phyloP scores from a whole-genome alignment of 2,888 invertebrate genomes.

The Dasysyrphus albostriatus region DNA sequence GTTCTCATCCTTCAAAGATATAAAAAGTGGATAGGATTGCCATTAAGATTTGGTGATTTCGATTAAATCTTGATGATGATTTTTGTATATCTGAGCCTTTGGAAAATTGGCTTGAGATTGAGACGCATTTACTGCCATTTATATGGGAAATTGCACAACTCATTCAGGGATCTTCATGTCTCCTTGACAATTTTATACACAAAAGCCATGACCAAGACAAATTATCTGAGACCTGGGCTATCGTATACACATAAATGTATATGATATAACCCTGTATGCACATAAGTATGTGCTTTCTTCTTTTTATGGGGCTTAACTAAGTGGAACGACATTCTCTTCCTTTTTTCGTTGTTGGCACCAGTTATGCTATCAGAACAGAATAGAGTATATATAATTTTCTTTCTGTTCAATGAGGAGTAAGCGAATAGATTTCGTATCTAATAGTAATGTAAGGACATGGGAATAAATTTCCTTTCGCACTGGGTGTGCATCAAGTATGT shows the following conservation, averaged over 20 bases:
- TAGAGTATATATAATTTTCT: slow-evolving; percentile 59
- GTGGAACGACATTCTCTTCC: slow-evolving; percentile 64
- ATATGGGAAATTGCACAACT: slow-evolving; percentile 73
- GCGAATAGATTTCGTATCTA: slow-evolving; percentile 56
- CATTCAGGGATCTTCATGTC: slow-evolving; percentile 61
- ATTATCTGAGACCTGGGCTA: slow-evolving; percentile 55
- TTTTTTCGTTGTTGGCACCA: slow-evolving; percentile 44
- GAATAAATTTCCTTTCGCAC: slow-evolving; percentile 59
- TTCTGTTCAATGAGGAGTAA: slow-evolving; percentile 49
- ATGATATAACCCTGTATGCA: slow-evolving; percentile 11
- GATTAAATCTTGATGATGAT: slow-evolving; percentile 71
- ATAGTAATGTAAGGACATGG: slow-evolving; percentile 67
- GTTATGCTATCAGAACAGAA: slow-evolving; percentile 22
- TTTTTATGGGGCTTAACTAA: slow-evolving; percentile 69
- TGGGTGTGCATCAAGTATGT: slow-evolving; percentile 51
- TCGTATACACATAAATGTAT: slow-evolving; percentile 21
- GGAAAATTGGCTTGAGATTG: slow-evolving; percentile 51
- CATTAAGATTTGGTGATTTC: slow-evolving; percentile 75
- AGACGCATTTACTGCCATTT: slow-evolving; percentile 58
- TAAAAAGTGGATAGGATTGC: slow-evolving; percentile 67
- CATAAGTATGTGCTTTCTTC: neutral
- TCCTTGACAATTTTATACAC: slow-evolving; percentile 33
- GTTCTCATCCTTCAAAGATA: slow-evolving; percentile 44
- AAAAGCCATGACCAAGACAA: slow-evolving; percentile 63
- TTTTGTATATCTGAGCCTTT: slow-evolving; percentile 43